Evolutionary conservation across 2,113 vertebrate species (phyloP).

Genomic region (Heliornis fulica): DNA sequence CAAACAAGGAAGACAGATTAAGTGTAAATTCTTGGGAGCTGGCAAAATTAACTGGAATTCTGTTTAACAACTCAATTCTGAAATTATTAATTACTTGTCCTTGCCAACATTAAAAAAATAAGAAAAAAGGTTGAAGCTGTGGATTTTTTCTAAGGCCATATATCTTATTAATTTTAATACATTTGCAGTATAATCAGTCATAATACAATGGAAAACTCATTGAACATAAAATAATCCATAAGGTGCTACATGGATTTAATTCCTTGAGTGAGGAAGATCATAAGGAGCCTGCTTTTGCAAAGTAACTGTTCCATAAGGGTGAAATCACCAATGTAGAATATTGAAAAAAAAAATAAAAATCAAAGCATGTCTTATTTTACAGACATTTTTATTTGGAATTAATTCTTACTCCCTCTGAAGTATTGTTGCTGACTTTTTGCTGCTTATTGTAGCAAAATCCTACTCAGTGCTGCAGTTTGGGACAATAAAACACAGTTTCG

Average conservation of each 20-base stretch:
- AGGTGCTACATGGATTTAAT: neutral
- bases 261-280: neutral
- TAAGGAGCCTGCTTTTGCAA: neutral
- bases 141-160: neutral
- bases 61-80: constrained; percentile 54
- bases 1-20: constrained; percentile 56
- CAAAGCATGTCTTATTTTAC: neutral
- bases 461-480: neutral
- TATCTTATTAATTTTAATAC: constrained; percentile 31
- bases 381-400: neutral
- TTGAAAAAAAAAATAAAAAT: neutral
- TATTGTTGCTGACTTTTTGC: neutral
- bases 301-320: neutral
- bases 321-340: constrained; percentile 9
- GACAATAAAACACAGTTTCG: neutral
- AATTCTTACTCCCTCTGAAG: neutral
- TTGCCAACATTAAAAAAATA: neutral
- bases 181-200: neutral
- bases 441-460: neutral
- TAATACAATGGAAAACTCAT: constrained; percentile 43
- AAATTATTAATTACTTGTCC: constrained; percentile 48
- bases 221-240: constrained; percentile 13
- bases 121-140: neutral
- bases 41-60: constrained; percentile 57
- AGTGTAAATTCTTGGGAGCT: constrained; percentile 46